A percentile compares a stretch with the other conserved stretches of the same genome.
Conservation (phyloP, 1,140 invertebrate genomes). For the Ceratina calcarata region DNA sequence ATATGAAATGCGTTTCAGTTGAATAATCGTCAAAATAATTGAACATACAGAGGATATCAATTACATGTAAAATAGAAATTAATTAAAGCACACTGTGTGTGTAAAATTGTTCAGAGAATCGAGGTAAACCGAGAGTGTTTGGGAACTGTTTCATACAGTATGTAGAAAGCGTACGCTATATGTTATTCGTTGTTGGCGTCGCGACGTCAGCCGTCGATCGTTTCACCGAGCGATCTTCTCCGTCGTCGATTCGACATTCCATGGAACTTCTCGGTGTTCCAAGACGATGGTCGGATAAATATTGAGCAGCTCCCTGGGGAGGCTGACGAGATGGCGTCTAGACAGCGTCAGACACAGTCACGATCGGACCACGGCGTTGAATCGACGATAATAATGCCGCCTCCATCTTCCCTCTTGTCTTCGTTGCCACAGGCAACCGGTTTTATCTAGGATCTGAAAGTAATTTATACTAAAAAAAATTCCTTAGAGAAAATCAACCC, state of each 20-base stretch:
- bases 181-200: neutral
- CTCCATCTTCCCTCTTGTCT: neutral
- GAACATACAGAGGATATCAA: no score
- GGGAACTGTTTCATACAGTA: no score
- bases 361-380: constrained; percentile 36
- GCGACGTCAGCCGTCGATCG: neutral
- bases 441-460: neutral
- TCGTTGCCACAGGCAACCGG: constrained; percentile 15
- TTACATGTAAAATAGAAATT: no score
- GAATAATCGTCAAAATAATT: no score
- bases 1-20: no score
- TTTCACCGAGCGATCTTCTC: neutral
- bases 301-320: constrained; percentile 22
- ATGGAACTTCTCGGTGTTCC: constrained; percentile 1
- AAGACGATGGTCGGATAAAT: constrained; percentile 41
- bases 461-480: neutral
- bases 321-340: constrained; percentile 27
- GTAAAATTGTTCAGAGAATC: no score
- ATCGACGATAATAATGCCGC: constrained; percentile 32
- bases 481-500: no score
- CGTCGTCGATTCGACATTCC: neutral
- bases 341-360: constrained; percentile 41
- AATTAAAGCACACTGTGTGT: no score
- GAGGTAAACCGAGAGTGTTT: no score
- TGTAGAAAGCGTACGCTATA: neutral